These are phyloP conservation scores for Chrysomela aeneicollis DNA, from an alignment of 2,888 invertebrate species.

Conservation along the genomic window DNA sequence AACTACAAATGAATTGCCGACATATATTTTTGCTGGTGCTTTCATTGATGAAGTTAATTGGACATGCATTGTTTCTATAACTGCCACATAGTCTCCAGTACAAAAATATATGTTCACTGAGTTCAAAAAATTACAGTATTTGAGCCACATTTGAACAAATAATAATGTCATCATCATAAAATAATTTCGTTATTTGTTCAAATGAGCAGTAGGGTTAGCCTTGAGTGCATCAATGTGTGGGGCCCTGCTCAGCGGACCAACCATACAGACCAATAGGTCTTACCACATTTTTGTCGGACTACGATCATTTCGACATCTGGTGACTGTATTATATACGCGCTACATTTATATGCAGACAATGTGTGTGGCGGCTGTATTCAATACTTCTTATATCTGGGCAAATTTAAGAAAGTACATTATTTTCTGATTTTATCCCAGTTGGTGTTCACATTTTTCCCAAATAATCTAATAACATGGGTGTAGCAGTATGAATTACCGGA, in stretches of 20 bases:
- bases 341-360: conserved; percentile 67
- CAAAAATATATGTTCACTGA: conserved; percentile 17
- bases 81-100: conserved; percentile 27
- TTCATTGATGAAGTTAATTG: conserved; percentile 27
- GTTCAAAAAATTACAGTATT: conserved; percentile 18
- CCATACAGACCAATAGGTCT: conserved; percentile 57
- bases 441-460: conserved; percentile 23
- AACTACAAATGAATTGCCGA: conserved; percentile 18
- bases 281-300: conserved; percentile 49
- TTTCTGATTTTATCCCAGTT: conserved; percentile 13
- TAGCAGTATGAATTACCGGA: background rate
- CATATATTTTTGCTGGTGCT: conserved; percentile 40
- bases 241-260: conserved; percentile 58
- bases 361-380: conserved; percentile 67
- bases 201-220: conserved; percentile 53
- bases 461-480: background rate
- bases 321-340: conserved; percentile 43
- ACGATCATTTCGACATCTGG: conserved; percentile 38
- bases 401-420: conserved; percentile 13
- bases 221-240: conserved; percentile 63
- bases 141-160: conserved; percentile 19
- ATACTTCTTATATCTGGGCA: conserved; percentile 14
- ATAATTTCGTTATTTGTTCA: conserved; percentile 41
- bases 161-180: background rate
- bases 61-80: conserved; percentile 18